A percentile compares a stretch with the other conserved stretches of the same genome.
Conservation (phyloP, 2,888 invertebrate genomes). For the Cerceris ruficornis region DNA sequence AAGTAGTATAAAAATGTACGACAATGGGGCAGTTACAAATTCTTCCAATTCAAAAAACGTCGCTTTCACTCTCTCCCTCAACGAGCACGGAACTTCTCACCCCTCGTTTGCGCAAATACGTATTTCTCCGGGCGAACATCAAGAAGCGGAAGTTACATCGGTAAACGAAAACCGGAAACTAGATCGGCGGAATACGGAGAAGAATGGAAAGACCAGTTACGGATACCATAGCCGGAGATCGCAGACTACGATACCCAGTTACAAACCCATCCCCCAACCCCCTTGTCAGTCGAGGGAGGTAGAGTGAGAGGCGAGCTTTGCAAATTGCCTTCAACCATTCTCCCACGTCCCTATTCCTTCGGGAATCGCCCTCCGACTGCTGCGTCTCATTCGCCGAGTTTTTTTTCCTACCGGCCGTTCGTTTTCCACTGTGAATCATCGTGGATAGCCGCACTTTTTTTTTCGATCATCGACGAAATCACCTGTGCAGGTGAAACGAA, state of each 20-base stretch:
- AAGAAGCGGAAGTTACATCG: neutral
- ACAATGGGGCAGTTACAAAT: no score
- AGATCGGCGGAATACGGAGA: constrained; percentile 24
- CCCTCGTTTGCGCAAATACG: neutral
- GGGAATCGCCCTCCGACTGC: constrained; percentile 22
- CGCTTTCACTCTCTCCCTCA: no score
- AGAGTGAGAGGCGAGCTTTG: constrained; percentile 56
- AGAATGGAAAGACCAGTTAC: constrained; percentile 46
- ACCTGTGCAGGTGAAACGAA: constrained; percentile 47
- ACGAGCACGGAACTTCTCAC: no score
- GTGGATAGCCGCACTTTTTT: constrained; percentile 27
- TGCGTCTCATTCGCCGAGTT: constrained; percentile 18
- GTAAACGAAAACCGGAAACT: constrained; percentile 32
- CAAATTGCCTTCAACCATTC: constrained; percentile 57
- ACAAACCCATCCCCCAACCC: constrained; percentile 32
- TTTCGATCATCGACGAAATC: constrained; percentile 22
- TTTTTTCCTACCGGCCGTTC: constrained; percentile 19
- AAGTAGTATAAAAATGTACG: no score
- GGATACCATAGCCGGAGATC: constrained; percentile 53
- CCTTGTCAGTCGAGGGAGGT: constrained; percentile 16
- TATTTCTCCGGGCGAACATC: neutral
- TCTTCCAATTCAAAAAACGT: no score
- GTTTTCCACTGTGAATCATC: constrained; percentile 19
- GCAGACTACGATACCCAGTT: constrained; percentile 52
- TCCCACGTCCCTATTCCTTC: constrained; percentile 38